A percentile compares a stretch with the other conserved stretches of the same genome.
These are phyloP conservation scores for Leptatherina wallacei DNA, from an alignment of 2,797 vertebrate species.

Conservation along the genomic window DNA sequence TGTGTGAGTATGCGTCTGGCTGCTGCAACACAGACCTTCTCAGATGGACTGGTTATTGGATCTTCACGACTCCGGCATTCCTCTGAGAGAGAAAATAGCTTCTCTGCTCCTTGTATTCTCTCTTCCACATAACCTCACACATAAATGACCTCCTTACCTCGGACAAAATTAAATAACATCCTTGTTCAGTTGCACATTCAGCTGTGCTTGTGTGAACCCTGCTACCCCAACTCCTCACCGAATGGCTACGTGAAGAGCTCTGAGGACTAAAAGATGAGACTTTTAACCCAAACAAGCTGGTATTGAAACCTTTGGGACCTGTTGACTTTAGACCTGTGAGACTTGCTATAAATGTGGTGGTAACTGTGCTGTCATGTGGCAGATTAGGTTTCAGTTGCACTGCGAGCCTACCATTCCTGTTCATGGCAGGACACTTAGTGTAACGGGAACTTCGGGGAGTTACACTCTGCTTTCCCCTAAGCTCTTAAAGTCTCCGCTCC, in stretches of 20 bases:
- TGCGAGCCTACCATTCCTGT: slow-evolving; percentile 63
- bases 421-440: slow-evolving; percentile 61
- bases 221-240: background rate
- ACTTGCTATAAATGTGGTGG: slow-evolving; percentile 66
- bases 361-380: slow-evolving; percentile 76
- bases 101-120: slow-evolving; percentile 44
- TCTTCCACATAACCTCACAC: slow-evolving; percentile 13
- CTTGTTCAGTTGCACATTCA: background rate
- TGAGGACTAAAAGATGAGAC: background rate
- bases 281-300: slow-evolving; percentile 24
- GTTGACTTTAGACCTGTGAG: slow-evolving; percentile 63
- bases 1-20: slow-evolving; percentile 31
- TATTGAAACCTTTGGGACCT: slow-evolving; percentile 50
- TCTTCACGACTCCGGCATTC: slow-evolving; percentile 64
- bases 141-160: slow-evolving; percentile 23
- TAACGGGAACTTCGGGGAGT: slow-evolving; percentile 49
- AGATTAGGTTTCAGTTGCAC: slow-evolving; percentile 68
- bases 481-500: slow-evolving; percentile 61
- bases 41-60: slow-evolving; percentile 63
- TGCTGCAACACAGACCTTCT: slow-evolving; percentile 55
- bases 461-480: slow-evolving; percentile 47
- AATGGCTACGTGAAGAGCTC: slow-evolving; percentile 6
- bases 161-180: slow-evolving; percentile 26
- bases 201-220: slow-evolving; percentile 3
- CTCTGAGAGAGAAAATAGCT: slow-evolving; percentile 71